Base-by-base conservation (phyloP, 1,140 invertebrate species). In the Callitettix versicolor region DNA sequence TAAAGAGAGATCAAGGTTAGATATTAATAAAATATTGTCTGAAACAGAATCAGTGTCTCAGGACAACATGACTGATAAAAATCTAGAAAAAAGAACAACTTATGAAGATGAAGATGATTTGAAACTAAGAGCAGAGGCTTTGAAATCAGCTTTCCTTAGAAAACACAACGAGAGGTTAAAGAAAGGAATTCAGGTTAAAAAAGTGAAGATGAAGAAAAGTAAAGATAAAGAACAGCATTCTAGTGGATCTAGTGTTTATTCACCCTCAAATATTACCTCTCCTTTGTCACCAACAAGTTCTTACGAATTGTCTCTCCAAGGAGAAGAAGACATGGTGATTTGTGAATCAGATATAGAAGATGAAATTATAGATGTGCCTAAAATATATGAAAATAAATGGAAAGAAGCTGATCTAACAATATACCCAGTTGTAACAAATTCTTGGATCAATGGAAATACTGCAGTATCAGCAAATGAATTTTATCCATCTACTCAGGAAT, bases 281-380 rank as follows among this genome's bases (percentile, higher is more conserved):
- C 12, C 17, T 14, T 20, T 14, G 17, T 20, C 12, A 5, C 17
- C 14, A 14, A 3, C 43, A 18, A 18, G 17, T 14, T 30, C 12
- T n/a, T 49, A 22, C 2, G 14, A 22, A 30, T n/a, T 14, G 21
- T 30, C 47, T 26, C 9, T 49, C 14, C 22, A 30, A 49, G 47
- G 47, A 3, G 47, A 49, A 15, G 47, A 49, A 30, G 47, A 49
- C n/a, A 49, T 49, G 47, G 47, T 26, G 6, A 30, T 49, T 49
- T 3, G 3, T 9, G 47, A 49, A 6, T 49, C 47, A 4, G 47
- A 49, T 49, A 4, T 22, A 5, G 26, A n/a, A 18, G 47, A 15
- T 1, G 26, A 49, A 5, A 33, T 49, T 33, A 15, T 30, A 30
- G 26, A 49, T 3, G n/a, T 15, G 24, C 5, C 3, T 46, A 22